These are phyloP conservation scores for Corythornis cristatus DNA, from an alignment of 2,113 vertebrate species.

Conservation along the genomic window DNA sequence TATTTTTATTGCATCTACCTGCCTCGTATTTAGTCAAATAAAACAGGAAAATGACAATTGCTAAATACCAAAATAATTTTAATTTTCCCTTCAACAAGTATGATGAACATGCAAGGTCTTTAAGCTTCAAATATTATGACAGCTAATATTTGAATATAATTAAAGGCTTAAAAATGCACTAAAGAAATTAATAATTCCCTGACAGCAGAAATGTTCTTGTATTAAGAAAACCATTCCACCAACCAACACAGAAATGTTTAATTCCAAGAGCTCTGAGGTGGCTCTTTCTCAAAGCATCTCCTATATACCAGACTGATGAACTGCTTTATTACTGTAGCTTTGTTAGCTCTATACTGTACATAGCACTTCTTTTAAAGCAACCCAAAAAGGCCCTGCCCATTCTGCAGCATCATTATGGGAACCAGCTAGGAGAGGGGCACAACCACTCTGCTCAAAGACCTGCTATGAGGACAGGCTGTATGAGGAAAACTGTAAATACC, in stretches of 20 bases:
- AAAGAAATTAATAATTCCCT: conserved; percentile 63
- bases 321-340: background rate
- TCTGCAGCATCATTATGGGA: background rate
- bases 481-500: background rate
- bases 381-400: background rate
- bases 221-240: conserved; percentile 26
- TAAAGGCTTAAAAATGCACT: conserved; percentile 60
- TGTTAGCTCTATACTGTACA: background rate
- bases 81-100: conserved; percentile 53
- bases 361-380: background rate
- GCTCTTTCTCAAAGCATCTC: conserved; percentile 23
- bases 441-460: background rate
- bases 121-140: conserved; percentile 63
- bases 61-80: conserved; percentile 45
- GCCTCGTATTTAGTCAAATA: conserved; percentile 41
- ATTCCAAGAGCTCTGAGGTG: conserved; percentile 32
- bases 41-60: conserved; percentile 18
- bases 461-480: background rate
- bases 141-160: conserved; percentile 74
- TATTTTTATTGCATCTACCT: conserved; percentile 43
- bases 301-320: conserved; percentile 23
- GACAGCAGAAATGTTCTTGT: conserved; percentile 48
- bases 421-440: background rate
- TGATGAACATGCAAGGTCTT: conserved; percentile 50
- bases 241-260: conserved; percentile 22